A percentile compares a stretch with the other conserved stretches of the same genome.
These are phyloP conservation scores for Calephelis nemesis DNA, from an alignment of 1,140 invertebrate species.

Conservation along the genomic window DNA sequence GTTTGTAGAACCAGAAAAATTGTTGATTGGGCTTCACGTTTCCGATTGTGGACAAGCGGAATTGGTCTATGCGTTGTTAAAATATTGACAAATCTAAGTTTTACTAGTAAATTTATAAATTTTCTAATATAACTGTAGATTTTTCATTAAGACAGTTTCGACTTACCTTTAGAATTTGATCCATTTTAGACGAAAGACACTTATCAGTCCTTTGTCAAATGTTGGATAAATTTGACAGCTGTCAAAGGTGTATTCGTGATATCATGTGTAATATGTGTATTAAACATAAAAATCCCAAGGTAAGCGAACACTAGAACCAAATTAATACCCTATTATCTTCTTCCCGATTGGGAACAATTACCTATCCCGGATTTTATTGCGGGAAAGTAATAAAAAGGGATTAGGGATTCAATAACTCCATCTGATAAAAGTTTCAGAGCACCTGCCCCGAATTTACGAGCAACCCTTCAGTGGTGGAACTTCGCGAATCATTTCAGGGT, in stretches of 20 bases:
- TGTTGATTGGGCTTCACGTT: constrained; percentile 1
- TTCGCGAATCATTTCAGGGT: constrained; percentile 49
- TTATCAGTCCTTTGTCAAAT: too few species aligned
- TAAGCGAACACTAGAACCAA: constrained; percentile 32
- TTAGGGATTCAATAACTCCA: constrained; percentile 69
- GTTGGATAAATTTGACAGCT: too few species aligned
- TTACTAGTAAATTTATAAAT: too few species aligned
- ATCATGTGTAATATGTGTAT: background rate
- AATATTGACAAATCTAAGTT: too few species aligned
- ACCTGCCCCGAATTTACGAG: constrained; percentile 65
- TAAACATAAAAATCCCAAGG: background rate
- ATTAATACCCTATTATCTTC: constrained; percentile 55
- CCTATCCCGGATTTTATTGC: constrained; percentile 55
- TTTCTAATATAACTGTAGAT: too few species aligned
- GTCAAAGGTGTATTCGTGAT: too few species aligned
- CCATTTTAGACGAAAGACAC: too few species aligned
- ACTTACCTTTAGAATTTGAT: too few species aligned
- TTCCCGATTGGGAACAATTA: constrained; percentile 50
- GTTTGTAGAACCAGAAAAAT: constrained; percentile 20
- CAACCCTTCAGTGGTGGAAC: constrained; percentile 50
- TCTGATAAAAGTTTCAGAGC: constrained; percentile 59
- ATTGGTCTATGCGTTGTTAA: too few species aligned
- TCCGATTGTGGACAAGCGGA: background rate
- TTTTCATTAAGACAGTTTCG: too few species aligned
- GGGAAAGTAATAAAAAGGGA: constrained; percentile 67